A percentile compares a stretch with the other conserved stretches of the same genome.
phyloP scores from a whole-genome alignment of 2,797 vertebrate genomes.

The Ispidina picta region DNA sequence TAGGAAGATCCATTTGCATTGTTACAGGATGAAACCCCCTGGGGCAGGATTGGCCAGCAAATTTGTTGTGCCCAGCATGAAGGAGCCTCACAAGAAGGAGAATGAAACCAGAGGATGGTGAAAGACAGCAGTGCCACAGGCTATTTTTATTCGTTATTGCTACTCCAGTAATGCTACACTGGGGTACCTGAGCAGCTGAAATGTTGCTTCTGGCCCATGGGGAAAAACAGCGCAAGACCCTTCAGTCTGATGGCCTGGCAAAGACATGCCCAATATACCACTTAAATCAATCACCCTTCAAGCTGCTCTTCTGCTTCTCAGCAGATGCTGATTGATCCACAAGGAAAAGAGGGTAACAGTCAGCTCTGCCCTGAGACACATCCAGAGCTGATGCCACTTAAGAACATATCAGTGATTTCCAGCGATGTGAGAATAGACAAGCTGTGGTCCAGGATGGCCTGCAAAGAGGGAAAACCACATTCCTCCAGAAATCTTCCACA shows the following conservation, averaged over 20 bases:
- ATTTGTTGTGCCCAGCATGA: not conserved
- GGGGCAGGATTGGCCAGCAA: not conserved
- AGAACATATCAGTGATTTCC: not conserved
- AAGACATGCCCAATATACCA: not conserved
- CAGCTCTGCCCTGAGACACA: not conserved
- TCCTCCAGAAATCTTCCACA: not conserved
- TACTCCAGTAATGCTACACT: not conserved
- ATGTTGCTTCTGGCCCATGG: not conserved
- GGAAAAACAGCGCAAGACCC: not conserved
- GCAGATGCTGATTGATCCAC: slow-evolving; percentile 11
- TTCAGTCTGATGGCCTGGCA: not conserved
- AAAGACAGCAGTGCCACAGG: not conserved
- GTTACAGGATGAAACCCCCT: not conserved
- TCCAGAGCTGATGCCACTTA: not conserved
- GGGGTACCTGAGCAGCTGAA: not conserved
- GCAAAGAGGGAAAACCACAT: slow-evolving; percentile 25
- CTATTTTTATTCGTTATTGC: slow-evolving; percentile 12
- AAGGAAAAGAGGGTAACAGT: not conserved
- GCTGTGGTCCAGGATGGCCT: not conserved
- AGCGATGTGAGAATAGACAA: not conserved
- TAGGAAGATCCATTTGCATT: not conserved
- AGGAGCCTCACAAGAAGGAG: not conserved
- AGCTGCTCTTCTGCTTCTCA: slow-evolving; percentile 30
- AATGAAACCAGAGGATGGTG: not conserved
- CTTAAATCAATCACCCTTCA: slow-evolving; percentile 38